phyloP scores from a whole-genome alignment of 2,888 invertebrate genomes.

The Matsumyia berberina region DNA sequence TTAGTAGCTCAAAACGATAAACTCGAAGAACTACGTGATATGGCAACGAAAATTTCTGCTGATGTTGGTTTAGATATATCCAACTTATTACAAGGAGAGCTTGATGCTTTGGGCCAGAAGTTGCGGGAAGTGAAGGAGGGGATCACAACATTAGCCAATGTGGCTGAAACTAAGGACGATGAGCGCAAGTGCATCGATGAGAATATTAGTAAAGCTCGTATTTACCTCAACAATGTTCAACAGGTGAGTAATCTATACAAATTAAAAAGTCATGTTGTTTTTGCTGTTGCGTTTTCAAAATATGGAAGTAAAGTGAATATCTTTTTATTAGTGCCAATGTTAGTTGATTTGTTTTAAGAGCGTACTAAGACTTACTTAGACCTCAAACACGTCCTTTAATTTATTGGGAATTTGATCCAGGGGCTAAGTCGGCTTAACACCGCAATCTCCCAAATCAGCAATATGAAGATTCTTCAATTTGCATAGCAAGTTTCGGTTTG shows the following conservation, averaged over 20 bases:
- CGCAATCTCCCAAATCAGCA: no score
- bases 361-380: no score
- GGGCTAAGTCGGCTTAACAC: no score
- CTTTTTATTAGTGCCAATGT: no score
- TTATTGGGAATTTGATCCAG: no score
- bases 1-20: conserved; percentile 89
- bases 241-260: conserved; percentile 86
- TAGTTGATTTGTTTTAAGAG: no score
- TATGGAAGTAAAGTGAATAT: no score
- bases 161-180: conserved; percentile 89
- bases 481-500: no score
- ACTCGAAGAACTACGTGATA: conserved; percentile 88
- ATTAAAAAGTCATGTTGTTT: background rate
- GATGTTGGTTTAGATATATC: conserved; percentile 91
- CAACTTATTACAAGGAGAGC: conserved; percentile 90
- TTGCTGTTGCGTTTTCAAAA: no score
- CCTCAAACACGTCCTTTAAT: no score
- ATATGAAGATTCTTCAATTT: no score
- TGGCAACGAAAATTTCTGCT: conserved; percentile 91
- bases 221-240: conserved; percentile 89
- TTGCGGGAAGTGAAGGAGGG: conserved; percentile 91
- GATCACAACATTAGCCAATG: conserved; percentile 90
- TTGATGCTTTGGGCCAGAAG: conserved; percentile 90
- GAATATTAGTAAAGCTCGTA: conserved; percentile 86
- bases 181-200: conserved; percentile 85